Percentiles rank a stretch among this genome's conserved stretches.
These are phyloP conservation scores for Halcyon malimbica DNA, from an alignment of 2,113 vertebrate species.

Conservation along the genomic window DNA sequence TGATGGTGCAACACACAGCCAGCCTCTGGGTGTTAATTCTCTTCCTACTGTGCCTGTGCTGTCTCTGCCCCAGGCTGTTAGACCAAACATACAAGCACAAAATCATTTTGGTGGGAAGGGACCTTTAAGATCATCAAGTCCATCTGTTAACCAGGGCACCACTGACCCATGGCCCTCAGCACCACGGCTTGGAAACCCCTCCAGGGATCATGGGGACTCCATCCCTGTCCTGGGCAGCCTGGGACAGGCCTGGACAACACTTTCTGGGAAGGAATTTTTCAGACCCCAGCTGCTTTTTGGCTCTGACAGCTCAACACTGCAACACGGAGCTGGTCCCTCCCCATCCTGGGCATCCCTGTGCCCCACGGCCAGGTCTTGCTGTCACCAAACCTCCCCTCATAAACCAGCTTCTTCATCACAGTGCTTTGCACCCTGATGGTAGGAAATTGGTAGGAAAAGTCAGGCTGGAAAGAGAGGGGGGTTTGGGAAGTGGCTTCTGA, in stretches of 20 bases:
- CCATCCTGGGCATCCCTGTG: neutral
- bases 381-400: neutral
- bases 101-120: neutral
- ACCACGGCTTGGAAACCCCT: too few relatives aligned
- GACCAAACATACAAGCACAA: fast-evolving
- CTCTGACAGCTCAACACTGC: neutral
- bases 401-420: neutral
- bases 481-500: neutral
- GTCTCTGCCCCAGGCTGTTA: neutral
- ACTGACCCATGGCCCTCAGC: too few relatives aligned
- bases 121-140: neutral
- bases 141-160: neutral
- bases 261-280: neutral
- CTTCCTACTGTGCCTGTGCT: neutral
- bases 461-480: neutral
- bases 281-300: neutral
- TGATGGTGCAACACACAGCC: neutral
- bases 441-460: neutral
- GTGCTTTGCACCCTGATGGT: neutral
- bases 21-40: neutral
- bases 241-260: too few relatives aligned
- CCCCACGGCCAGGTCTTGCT: neutral
- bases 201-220: too few relatives aligned
- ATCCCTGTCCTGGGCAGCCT: too few relatives aligned
- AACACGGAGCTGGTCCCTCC: neutral